phyloP scores from a whole-genome alignment of 37 sponge, comb jelly and placozoan species.

The Oscarella lobularis region DNA sequence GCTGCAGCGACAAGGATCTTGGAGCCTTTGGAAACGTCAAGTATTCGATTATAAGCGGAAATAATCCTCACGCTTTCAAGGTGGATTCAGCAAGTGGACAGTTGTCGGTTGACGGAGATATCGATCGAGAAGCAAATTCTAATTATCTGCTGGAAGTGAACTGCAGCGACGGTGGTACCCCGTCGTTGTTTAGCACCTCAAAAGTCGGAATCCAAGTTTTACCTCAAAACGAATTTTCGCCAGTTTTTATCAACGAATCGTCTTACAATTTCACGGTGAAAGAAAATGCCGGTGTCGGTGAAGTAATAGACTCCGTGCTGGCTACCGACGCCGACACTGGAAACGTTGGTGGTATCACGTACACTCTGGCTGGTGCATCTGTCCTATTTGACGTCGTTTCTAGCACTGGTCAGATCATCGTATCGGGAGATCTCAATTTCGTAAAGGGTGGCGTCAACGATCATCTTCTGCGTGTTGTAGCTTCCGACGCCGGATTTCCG shows the following conservation, averaged over 20 bases:
- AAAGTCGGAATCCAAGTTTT: not conserved
- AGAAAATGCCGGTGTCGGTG: conserved; percentile 28
- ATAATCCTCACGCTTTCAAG: no score
- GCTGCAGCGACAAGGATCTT: conserved; percentile 42
- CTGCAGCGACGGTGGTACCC: not conserved
- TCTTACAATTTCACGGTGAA: conserved; percentile 25
- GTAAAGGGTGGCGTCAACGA: not conserved
- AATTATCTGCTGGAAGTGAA: not conserved
- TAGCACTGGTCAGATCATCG: not conserved
- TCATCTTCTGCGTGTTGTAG: not conserved
- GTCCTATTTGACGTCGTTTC: not conserved
- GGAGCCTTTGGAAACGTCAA: not conserved
- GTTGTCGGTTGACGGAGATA: no score
- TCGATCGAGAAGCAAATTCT: conserved; percentile 18
- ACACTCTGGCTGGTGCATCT: conserved; percentile 15
- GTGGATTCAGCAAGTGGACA: no score
- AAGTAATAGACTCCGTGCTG: conserved; percentile 6
- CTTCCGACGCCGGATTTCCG: not conserved
- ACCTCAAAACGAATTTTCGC: not conserved
- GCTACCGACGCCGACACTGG: conserved; percentile 51
- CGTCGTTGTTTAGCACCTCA: no score
- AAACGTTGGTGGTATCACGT: conserved; percentile 27
- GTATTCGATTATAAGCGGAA: no score
- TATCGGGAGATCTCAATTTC: not conserved
- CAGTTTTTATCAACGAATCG: not conserved